phyloP scores from a whole-genome alignment of 2,113 vertebrate genomes.

The Cranoglanis bouderius region DNA sequence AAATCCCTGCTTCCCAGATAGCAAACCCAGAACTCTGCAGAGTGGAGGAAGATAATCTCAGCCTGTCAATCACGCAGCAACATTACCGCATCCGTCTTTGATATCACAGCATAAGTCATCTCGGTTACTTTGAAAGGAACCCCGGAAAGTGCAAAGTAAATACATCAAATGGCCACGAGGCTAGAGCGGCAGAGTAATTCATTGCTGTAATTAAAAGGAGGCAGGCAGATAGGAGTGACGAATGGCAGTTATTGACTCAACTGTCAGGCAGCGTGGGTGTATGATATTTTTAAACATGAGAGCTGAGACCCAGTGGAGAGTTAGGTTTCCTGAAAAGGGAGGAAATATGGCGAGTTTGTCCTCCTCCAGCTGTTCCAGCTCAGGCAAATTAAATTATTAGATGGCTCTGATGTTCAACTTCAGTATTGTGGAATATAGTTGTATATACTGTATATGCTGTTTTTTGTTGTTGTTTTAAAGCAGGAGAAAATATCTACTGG shows the following conservation, averaged over 20 bases:
- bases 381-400: constrained; percentile 41
- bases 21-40: neutral
- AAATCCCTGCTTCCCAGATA: constrained; percentile 33
- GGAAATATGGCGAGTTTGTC: constrained; percentile 39
- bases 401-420: constrained; percentile 51
- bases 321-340: constrained; percentile 23
- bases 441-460: neutral
- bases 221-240: constrained; percentile 64
- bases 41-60: constrained; percentile 18
- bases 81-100: neutral
- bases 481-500: neutral
- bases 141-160: constrained; percentile 19
- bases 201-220: constrained; percentile 71
- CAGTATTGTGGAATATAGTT: neutral
- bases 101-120: neutral
- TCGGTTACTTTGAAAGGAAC: neutral
- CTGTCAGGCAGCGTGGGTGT: constrained; percentile 54
- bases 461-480: neutral
- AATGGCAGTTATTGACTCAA: constrained; percentile 68
- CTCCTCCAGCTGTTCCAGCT: constrained; percentile 58
- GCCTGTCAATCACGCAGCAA: constrained; percentile 39
- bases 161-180: constrained; percentile 7
- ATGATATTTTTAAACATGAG: constrained; percentile 52
- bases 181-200: constrained; percentile 62
- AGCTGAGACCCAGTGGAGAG: constrained; percentile 36